A percentile compares a stretch with the other conserved stretches of the same genome.
These are phyloP conservation scores for Bubo blakistoni DNA, from an alignment of 2,113 vertebrate species.

Conservation along the genomic window DNA sequence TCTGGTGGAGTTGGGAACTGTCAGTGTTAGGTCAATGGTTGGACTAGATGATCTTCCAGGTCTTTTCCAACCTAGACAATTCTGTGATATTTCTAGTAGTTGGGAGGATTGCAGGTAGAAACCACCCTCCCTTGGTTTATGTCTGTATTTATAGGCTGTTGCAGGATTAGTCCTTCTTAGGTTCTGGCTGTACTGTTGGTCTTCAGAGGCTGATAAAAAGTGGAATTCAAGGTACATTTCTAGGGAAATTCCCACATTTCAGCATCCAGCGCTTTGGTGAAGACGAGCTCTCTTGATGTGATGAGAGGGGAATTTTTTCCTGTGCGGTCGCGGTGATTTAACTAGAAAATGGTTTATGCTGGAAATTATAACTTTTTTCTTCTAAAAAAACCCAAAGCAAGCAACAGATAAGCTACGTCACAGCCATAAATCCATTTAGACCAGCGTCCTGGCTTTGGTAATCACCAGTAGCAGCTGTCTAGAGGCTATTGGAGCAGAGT, in stretches of 20 bases:
- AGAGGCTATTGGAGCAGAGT: too few species aligned
- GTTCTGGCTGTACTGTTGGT: not conserved
- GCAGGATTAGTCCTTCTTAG: not conserved
- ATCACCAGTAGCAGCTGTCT: too few species aligned
- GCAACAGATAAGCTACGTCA: not conserved
- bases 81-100: not conserved
- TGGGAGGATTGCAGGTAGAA: not conserved
- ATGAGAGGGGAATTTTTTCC: not conserved
- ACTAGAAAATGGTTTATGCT: too few species aligned
- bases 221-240: too few species aligned
- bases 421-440: too few species aligned
- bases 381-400: not conserved
- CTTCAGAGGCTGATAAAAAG: not conserved
- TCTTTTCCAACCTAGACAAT: too few species aligned
- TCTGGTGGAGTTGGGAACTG: too few species aligned
- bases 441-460: not conserved
- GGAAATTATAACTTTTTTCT: too few species aligned
- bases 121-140: not conserved
- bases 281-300: fast-evolving
- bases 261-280: not conserved
- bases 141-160: not conserved
- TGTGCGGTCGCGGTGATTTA: not conserved
- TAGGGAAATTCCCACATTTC: not conserved
- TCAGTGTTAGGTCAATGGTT: too few species aligned
- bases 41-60: too few species aligned